These are phyloP conservation scores for Halcyon chelicuti DNA, from an alignment of 2,797 vertebrate genomes.

Conservation along the genomic window DNA sequence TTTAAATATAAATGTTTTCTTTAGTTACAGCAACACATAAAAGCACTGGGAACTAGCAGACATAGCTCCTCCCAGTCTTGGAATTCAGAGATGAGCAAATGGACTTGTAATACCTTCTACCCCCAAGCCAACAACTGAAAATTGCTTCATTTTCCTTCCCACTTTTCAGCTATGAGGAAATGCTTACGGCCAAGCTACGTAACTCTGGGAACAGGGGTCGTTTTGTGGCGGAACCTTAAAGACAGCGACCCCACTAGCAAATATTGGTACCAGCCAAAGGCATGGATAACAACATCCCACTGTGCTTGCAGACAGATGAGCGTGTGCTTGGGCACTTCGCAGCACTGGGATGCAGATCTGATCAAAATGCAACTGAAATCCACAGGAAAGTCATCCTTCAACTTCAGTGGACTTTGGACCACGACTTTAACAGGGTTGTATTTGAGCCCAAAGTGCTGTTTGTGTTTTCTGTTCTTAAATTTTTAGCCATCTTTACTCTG, in stretches of 20 bases:
- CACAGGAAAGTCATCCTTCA: not conserved
- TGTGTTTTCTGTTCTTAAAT: not conserved
- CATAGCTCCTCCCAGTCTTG: not conserved
- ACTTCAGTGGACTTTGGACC: not conserved
- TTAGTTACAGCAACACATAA: slow-evolving; percentile 30
- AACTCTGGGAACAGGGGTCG: not conserved
- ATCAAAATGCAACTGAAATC: not conserved
- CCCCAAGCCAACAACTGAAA: not conserved
- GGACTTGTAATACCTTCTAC: not conserved
- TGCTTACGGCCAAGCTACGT: not conserved
- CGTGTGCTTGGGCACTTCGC: not conserved
- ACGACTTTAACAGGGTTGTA: not conserved
- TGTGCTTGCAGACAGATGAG: not conserved
- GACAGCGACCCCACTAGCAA: not conserved
- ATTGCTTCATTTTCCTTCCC: not conserved
- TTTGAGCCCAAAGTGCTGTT: not conserved
- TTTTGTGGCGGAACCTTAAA: not conserved
- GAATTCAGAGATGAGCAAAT: slow-evolving; percentile 18
- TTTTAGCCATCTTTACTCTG: not conserved
- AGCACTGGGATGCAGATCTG: not conserved
- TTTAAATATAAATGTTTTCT: slow-evolving; percentile 5
- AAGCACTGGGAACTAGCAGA: not conserved
- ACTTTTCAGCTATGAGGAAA: not conserved
- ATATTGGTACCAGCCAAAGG: not conserved
- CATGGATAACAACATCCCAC: not conserved